Conservation (phyloP, 2,113 vertebrate genomes). For the Bucco capensis region DNA sequence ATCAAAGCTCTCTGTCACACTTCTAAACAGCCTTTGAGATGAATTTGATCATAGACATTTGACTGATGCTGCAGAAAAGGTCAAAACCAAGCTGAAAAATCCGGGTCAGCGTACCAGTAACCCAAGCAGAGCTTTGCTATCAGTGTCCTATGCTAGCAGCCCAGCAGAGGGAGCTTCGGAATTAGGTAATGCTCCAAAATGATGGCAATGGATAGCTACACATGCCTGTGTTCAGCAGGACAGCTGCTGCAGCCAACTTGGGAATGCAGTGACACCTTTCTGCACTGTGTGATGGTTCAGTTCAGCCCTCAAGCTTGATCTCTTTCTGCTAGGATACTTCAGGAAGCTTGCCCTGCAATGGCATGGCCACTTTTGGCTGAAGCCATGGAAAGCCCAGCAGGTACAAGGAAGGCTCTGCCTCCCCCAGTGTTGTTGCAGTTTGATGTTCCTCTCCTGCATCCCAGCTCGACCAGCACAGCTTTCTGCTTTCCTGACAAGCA, state of each 20-base stretch:
- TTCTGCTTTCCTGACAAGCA: too few relatives aligned
- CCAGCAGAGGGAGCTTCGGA: slow-evolving; percentile 74
- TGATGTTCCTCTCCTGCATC: too few relatives aligned
- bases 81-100: not conserved
- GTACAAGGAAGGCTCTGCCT: not conserved
- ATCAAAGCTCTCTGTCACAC: not conserved
- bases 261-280: not conserved
- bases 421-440: not conserved
- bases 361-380: not conserved
- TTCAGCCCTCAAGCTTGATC: not conserved
- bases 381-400: not conserved
- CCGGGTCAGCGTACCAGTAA: not conserved
- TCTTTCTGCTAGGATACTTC: not conserved
- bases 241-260: not conserved
- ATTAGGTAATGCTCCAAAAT: not conserved
- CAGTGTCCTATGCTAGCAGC: not conserved
- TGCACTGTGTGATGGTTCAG: not conserved
- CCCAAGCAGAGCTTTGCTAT: not conserved
- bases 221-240: not conserved
- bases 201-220: fast-evolving
- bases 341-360: not conserved
- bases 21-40: not conserved
- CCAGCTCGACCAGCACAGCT: too few relatives aligned
- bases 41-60: not conserved
- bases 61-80: not conserved